Percentiles rank a stretch among this genome's conserved stretches.
Conservation (phyloP, 1,140 invertebrate species). For the Drosophila triauraria region DNA sequence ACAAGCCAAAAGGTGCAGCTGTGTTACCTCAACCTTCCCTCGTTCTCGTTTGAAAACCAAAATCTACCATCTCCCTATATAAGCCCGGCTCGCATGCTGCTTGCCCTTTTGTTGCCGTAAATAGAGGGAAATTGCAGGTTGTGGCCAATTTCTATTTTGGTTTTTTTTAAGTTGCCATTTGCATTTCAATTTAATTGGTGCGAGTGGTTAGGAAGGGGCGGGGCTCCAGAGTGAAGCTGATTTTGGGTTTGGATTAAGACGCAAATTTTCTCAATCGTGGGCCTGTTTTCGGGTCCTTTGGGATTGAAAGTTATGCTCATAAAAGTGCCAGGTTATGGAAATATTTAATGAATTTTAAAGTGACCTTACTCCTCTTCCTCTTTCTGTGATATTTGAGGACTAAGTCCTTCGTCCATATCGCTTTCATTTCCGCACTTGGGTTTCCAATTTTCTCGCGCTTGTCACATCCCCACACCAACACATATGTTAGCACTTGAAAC, state of each 20-base stretch:
- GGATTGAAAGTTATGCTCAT: background rate
- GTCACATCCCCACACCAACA: constrained; percentile 10
- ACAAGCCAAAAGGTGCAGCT: constrained; percentile 14
- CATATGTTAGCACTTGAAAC: background rate
- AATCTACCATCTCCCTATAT: background rate
- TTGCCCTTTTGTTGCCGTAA: constrained; percentile 1
- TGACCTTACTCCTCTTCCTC: background rate
- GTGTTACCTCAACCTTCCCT: background rate
- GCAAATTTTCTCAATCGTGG: background rate
- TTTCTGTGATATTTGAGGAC: constrained; percentile 6
- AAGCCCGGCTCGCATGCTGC: background rate
- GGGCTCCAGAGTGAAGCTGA: background rate
- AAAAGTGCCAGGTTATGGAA: background rate
- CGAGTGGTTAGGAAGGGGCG: background rate
- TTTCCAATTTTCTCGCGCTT: constrained; percentile 40
- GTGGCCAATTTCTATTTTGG: constrained; percentile 36
- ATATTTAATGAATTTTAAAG: constrained; percentile 23
- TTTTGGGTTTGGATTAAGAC: background rate
- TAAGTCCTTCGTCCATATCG: constrained; percentile 30
- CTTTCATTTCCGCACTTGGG: constrained; percentile 7
- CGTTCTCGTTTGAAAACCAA: background rate
- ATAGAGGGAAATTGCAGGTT: background rate
- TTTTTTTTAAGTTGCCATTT: constrained; percentile 34
- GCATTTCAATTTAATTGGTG: constrained; percentile 41
- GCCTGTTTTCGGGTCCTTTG: background rate